Evolutionary conservation across 2,797 vertebrate species (phyloP), one percentile per base, ranked within the genome.

Genomic region (Esox lucius): DNA sequence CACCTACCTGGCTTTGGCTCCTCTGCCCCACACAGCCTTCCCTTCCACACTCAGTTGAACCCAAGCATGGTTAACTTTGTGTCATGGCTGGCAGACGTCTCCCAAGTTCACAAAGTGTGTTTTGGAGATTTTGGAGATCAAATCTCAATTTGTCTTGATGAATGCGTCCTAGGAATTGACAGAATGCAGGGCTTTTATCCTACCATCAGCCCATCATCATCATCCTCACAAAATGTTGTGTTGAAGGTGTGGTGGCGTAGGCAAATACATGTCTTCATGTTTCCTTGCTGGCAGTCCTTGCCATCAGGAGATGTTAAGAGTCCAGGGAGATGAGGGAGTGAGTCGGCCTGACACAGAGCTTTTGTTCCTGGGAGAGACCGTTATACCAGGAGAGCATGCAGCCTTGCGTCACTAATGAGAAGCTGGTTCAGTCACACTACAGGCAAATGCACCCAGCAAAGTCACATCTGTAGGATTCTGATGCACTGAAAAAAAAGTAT

Each of bases 401-500:
- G 69, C n/a, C 22, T 46, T n/a, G 39, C 6, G 8, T 26, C 26
- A 11, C 31, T 68, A 68, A 68, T 68, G 65, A 68, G 17, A 11
- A 39, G 19, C 19, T 33, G 9, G 4, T 35, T 39, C 35, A n/a
- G 33, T 39, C 2, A n/a, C 66, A 22, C 66, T 42, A n/a, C n/a
- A 24, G 56, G 56, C 8, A 59, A 59, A 59, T n/a, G 56, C 56
- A 59, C 56, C 56, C 12, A 56, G 56, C n/a, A 24, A 0, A 59
- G 56, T 24, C 56, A 46, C 42, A 24, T 59, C 11, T 4, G 22
- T 9, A 24, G 70, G 31, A n/a, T 24, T 77, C 75, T 19, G 19
- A 16, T 13, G 26, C 11, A 68, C 22, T 49, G 73, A 69, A 75
- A 76, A 75, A 24, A 68, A 59, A 80, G 70, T 78, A 81, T 86